Evolutionary conservation across 2,113 vertebrate species (phyloP), one percentile per base, ranked within the genome.

Genomic region (Centropus bengalensis): DNA sequence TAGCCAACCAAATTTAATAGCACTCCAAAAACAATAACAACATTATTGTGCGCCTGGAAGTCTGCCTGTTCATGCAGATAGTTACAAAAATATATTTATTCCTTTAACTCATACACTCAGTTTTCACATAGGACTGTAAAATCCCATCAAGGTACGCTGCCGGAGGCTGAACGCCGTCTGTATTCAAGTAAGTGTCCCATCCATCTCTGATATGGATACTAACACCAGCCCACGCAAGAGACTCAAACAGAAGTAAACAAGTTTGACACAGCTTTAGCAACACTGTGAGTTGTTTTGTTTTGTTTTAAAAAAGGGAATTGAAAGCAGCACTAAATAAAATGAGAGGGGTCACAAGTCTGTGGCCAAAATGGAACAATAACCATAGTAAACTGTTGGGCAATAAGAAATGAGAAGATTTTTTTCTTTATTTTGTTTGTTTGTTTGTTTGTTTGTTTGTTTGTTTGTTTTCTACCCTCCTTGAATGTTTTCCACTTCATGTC

Each of bases 331-430:
- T 80, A 95, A 97, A 93, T 86, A 95, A 97, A 96, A 97, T 88
- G 59, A 95, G 91, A 75, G 68, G 68, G 89, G 91, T 93, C 91
- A 95, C 84, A 97, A 93, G 66, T 89, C 81, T 95, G 93, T 93
- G 94, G 93, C 86, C 84, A 94, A 94, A 93, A 93, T 92, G 92
- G 88, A 95, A 97, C 95, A 96, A 96, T 97, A 96, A 90, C 90
- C 90, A 97, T 96, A 96, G 93, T 96, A 94, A 97, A 95, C 73
- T 96, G 54, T 97, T 97, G 92, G 89, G 96, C 92, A 97, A 97
- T 86, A 86, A 96, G 94, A 95, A 91, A 93, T 58, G 88, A 88
- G 89, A 88, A n/a, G 59, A 67, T 38, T 33, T 88, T 90, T 90
- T 80, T 88, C 60, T 94, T 83, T 5, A 42, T 55, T 62, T 91